Evolutionary conservation across 2,888 invertebrate species (phyloP), one percentile per base, ranked within the genome.

Genomic region (Camponotus fellah): DNA sequence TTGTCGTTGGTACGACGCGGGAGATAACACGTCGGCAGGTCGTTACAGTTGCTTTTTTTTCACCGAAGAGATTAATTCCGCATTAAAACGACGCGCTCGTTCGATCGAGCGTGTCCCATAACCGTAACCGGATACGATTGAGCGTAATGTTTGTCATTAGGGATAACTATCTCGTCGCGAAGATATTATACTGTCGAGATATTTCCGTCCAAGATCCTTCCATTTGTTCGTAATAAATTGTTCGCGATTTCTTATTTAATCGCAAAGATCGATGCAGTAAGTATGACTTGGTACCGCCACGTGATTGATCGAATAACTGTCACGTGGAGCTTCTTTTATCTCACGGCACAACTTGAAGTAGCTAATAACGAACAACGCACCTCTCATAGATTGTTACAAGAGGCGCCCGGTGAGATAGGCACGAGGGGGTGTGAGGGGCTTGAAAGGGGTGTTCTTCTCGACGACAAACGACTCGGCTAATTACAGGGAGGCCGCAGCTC

Each of bases 401-500:
- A 79, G 60, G 10, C 32, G 34, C 6, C 66, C 49, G 34, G 26
- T 32, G 82, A 74, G 77, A 37, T 65, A 60, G 62, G 65, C 62
- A 68, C 72, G 76, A 82, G 53, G 79, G 81, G 83, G 56, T 49
- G 69, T 43, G 82, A 71, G 60, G 68, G 75, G 82, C 68, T 68
- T 74, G 82, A 79, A 77, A 64, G 65, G 75, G 84, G 79, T 86
- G 88, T 85, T 85, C 74, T 87, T 82, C 84, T 86, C 86, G 81
- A 85, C 86, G 86, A 86, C 89, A 90, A 91, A 91, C 90, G 87
- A 89, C 85, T 89, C 90, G 85, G 89, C 91, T 94, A 94, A 94
- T 94, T 93, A 93, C 92, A 91, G 86, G 89, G 88, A 92, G 90
- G 91, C 92, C 91, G 88, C 91, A 89, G 88, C 90, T 88, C 88